Evolutionary conservation across 64 coral and sea anemone genomes (phyloP), one percentile per base, ranked within the genome.

Genomic region (Hydrozoanthus tunicans): DNA sequence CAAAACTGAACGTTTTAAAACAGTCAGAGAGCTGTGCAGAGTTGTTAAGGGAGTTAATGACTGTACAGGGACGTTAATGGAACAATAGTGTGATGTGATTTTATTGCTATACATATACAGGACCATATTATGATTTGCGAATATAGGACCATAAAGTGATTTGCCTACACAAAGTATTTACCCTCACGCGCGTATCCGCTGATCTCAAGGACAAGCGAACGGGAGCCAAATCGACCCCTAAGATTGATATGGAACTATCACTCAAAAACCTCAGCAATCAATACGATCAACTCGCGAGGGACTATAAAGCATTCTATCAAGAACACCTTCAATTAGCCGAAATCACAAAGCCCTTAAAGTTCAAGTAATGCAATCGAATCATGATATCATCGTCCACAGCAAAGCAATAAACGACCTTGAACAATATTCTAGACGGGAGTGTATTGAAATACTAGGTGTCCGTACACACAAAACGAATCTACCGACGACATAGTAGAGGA

Each of bases 401-500:
- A 78, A 78, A 78, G 77, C 77, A 78, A 78, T 78, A 78, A 78
- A 78, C 24, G 77, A 78, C 15, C 10, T 78, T 78, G 77, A 78
- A 27, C 77, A 78, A 78, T 78, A 78, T 78, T 78, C 77, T 78
- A 51, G 77, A 78, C 77, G 77, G 5, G 77, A 78, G 13, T 78
- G 77, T 78, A 78, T 78, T 24, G 53, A 63, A 82, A 82, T 82
- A 58, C 79, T 54, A 82, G 56, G 79, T 20, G 57, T 82, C 57
- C 80, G 6, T 82, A 24, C 57, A 58, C 80, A 58, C 80, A 82
- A 82, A 58, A 82, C 32, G 80, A 82, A 63, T 82, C 80, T 59
- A 82, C 80, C n/a, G 80, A 82, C n/a, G 80, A 82, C 57, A 82
- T 82, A 25, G 80, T 82, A 56, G 80, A 82, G n/a, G 62, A 82